Evolutionary conservation across 2,888 invertebrate genomes (phyloP).

Genomic region (Polyommatus icarus): DNA sequence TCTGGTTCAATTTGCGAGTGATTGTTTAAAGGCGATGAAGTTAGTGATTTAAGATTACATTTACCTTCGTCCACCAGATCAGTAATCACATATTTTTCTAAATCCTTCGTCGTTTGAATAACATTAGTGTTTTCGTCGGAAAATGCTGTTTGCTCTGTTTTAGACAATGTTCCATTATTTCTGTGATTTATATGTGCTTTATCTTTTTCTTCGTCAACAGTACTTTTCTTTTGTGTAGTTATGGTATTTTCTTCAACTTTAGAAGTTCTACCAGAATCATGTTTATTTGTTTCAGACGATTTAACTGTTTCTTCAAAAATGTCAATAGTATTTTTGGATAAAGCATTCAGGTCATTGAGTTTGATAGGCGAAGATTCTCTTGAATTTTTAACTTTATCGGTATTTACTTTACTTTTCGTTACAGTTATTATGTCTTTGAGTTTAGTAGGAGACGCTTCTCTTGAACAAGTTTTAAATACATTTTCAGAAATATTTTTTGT

Average conservation of each 20-base stretch:
- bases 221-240: background rate
- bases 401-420: background rate
- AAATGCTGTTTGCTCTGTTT: background rate
- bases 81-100: slow-evolving; percentile 33
- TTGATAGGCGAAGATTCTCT: slow-evolving; percentile 5
- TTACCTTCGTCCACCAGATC: slow-evolving; percentile 37
- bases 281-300: slow-evolving; percentile 1
- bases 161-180: background rate
- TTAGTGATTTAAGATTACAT: background rate
- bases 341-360: background rate
- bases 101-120: slow-evolving; percentile 34
- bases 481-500: slow-evolving; percentile 29
- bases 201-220: background rate
- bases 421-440: slow-evolving; percentile 31
- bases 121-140: slow-evolving; percentile 12
- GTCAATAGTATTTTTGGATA: background rate
- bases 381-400: slow-evolving; percentile 29
- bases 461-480: slow-evolving; percentile 32
- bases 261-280: background rate
- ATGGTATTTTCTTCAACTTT: background rate
- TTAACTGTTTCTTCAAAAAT: background rate
- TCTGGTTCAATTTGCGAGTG: background rate
- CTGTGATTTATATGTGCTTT: background rate
- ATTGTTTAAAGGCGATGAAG: background rate
- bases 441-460: slow-evolving; percentile 38